These are phyloP conservation scores for Hafferia zeledoni DNA, from an alignment of 2,797 vertebrate genomes.

Conservation along the genomic window DNA sequence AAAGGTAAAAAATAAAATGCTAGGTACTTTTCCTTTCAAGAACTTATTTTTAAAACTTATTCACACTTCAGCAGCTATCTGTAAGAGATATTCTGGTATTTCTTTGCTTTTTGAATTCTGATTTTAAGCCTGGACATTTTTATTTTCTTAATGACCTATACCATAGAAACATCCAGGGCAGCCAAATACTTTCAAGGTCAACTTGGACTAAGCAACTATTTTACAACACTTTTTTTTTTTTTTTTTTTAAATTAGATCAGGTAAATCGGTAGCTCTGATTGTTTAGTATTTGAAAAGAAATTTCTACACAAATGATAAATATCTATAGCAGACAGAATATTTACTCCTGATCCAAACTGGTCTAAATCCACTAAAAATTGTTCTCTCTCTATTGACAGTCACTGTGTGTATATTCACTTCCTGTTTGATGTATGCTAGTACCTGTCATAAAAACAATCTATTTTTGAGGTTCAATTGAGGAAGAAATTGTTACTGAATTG, in stretches of 20 bases:
- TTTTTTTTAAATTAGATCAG: background rate
- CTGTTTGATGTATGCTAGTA: background rate
- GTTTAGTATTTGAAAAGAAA: background rate
- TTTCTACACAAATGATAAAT: background rate
- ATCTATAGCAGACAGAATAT: background rate
- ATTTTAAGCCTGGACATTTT: conserved; percentile 75
- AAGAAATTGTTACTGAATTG: background rate
- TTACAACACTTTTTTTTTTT: background rate
- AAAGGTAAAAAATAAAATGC: background rate
- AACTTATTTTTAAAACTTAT: background rate
- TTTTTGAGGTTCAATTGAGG: background rate
- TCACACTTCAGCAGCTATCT: background rate
- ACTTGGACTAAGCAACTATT: conserved; percentile 43
- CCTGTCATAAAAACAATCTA: background rate
- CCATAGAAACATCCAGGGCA: conserved; percentile 57
- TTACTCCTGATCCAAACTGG: background rate
- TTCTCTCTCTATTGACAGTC: background rate
- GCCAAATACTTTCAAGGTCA: conserved; percentile 71
- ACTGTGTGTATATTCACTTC: background rate
- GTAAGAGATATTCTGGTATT: conserved; percentile 4
- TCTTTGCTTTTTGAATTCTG: conserved; percentile 72
- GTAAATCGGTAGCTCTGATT: background rate
- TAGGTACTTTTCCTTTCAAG: background rate
- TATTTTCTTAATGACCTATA: conserved; percentile 67
- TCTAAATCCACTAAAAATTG: background rate